Conservation (phyloP, 2,113 vertebrate genomes). For the Myrmecophaga tridactyla region DNA sequence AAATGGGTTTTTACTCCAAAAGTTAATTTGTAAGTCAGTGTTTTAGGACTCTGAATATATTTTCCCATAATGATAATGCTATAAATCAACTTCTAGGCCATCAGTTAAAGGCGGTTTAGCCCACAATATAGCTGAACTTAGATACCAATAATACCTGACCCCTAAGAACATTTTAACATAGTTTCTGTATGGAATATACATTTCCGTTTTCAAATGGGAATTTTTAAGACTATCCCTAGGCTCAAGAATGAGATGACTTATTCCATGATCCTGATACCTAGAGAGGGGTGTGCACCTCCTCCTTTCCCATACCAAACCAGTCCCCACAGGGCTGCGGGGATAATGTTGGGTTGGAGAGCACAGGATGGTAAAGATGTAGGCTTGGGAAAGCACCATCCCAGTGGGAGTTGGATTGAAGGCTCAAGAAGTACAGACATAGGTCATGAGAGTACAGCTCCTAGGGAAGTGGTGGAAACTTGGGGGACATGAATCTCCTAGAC, state of each 20-base stretch:
- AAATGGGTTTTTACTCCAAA: neutral
- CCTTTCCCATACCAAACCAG: neutral
- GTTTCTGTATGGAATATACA: neutral
- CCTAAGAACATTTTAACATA: neutral
- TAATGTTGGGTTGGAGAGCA: neutral
- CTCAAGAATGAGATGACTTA: neutral
- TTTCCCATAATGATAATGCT: neutral
- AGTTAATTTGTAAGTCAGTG: neutral
- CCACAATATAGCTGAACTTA: neutral
- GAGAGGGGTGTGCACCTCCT: neutral
- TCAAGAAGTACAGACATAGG: neutral
- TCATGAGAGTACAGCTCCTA: neutral
- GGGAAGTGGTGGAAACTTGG: neutral
- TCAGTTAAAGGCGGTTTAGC: neutral
- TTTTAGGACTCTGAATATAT: neutral
- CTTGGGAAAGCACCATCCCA: neutral
- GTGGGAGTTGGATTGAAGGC: neutral
- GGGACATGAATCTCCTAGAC: neutral
- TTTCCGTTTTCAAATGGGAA: slow-evolving; percentile 9
- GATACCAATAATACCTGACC: neutral
- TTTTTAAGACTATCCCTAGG: neutral
- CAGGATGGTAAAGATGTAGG: neutral
- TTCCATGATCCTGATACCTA: neutral
- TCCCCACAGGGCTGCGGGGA: neutral
- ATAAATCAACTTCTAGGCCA: neutral